phyloP scores from a whole-genome alignment of 2,113 vertebrate species.

The Podarcis muralis region DNA sequence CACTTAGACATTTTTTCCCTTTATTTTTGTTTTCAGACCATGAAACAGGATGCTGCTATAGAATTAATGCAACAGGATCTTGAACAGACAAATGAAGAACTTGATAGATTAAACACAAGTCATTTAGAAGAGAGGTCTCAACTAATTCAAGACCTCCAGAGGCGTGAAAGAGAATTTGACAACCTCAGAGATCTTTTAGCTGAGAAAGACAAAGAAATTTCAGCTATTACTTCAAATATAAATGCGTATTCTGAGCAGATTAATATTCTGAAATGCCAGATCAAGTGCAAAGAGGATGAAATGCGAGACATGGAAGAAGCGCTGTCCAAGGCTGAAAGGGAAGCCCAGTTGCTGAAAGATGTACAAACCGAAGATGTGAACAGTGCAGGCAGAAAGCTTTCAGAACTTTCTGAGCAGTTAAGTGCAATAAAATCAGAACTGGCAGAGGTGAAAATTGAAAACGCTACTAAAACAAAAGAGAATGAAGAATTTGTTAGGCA shows the following conservation, averaged over 20 bases:
- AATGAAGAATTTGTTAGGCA: slow-evolving; percentile 77
- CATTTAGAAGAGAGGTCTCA: slow-evolving; percentile 88
- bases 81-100: slow-evolving; percentile 88
- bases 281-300: slow-evolving; percentile 82
- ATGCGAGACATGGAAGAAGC: slow-evolving; percentile 75
- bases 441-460: slow-evolving; percentile 65
- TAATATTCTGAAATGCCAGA: slow-evolving; percentile 75
- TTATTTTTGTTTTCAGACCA: slow-evolving; percentile 60
- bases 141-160: slow-evolving; percentile 88
- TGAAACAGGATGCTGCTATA: slow-evolving; percentile 81
- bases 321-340: slow-evolving; percentile 78
- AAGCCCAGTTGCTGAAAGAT: slow-evolving; percentile 76
- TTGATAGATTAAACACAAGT: slow-evolving; percentile 85
- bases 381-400: slow-evolving; percentile 74
- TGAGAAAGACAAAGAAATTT: slow-evolving; percentile 86
- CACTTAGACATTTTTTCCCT: not conserved
- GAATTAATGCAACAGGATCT: slow-evolving; percentile 82
- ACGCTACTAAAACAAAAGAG: slow-evolving; percentile 75
- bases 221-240: slow-evolving; percentile 73
- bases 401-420: slow-evolving; percentile 76
- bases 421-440: slow-evolving; percentile 73
- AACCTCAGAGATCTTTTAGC: slow-evolving; percentile 79
- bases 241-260: slow-evolving; percentile 84
- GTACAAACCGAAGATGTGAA: slow-evolving; percentile 81
- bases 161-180: slow-evolving; percentile 89